phyloP scores from a whole-genome alignment of 64 coral and sea anemone species.

The Dendrophyllia cribrosa region DNA sequence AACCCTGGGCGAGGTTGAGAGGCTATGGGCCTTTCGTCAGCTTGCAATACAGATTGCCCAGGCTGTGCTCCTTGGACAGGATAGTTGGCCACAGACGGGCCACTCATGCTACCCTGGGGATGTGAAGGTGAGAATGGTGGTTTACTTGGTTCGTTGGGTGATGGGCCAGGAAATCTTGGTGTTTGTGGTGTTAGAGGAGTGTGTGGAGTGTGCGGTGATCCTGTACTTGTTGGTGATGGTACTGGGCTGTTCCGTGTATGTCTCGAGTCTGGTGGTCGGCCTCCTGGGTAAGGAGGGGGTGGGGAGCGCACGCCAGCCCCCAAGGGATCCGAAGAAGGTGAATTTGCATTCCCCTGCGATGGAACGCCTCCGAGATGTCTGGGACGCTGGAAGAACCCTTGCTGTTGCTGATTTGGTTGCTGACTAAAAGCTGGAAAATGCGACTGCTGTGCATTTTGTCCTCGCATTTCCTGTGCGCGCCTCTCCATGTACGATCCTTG shows the following conservation, averaged over 20 bases:
- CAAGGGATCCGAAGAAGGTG: conserved; percentile 84
- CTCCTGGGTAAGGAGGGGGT: conserved; percentile 92
- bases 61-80: conserved; percentile 12
- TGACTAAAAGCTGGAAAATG: conserved; percentile 73
- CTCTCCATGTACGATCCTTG: conserved; percentile 64
- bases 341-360: conserved; percentile 75
- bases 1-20: conserved; percentile 65
- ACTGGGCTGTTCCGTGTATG: conserved; percentile 82
- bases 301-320: conserved; percentile 86
- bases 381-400: conserved; percentile 79
- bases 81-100: conserved; percentile 7
- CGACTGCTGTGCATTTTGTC: conserved; percentile 65
- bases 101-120: conserved; percentile 73
- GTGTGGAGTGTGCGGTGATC: conserved; percentile 95
- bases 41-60: conserved; percentile 5
- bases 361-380: conserved; percentile 69
- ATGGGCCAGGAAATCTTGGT: conserved; percentile 81
- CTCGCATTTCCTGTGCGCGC: conserved; percentile 67
- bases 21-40: conserved; percentile 53
- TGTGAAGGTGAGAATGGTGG: conserved; percentile 87
- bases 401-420: conserved; percentile 50
- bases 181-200: conserved; percentile 92
- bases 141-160: conserved; percentile 81
- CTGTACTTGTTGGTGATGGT: conserved; percentile 94
- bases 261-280: conserved; percentile 49